A percentile compares a stretch with the other conserved stretches of the same genome.
These are phyloP conservation scores for Escarpia spicata DNA, from an alignment of 2,888 invertebrate genomes.

Conservation along the genomic window DNA sequence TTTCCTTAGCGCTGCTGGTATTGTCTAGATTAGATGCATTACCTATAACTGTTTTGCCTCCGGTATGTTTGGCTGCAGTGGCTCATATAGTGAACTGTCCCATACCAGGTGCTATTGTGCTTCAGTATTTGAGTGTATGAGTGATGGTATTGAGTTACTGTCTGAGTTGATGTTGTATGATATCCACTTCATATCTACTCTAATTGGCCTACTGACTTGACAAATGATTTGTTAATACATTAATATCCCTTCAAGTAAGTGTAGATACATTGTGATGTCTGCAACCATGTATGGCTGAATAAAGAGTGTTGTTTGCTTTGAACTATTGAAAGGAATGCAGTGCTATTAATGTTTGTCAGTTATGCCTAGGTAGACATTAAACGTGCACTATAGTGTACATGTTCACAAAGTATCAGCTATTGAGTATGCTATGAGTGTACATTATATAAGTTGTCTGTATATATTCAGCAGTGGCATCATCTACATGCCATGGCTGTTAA, in stretches of 20 bases:
- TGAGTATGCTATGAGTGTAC: neutral
- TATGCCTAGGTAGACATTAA: neutral
- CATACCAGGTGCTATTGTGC: neutral
- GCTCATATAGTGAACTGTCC: too few relatives aligned
- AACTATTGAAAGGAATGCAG: neutral
- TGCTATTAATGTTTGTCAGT: neutral
- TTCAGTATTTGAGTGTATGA: neutral
- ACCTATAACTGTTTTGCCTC: too few relatives aligned
- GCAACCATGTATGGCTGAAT: neutral
- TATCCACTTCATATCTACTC: neutral
- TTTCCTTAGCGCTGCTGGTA: too few relatives aligned
- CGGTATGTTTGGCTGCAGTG: too few relatives aligned
- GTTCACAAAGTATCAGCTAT: neutral
- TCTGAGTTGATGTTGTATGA: neutral
- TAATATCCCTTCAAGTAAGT: neutral
- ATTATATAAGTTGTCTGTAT: neutral
- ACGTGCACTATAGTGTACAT: too few relatives aligned
- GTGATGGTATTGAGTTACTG: neutral
- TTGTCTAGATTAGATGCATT: too few relatives aligned
- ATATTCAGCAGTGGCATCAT: neutral
- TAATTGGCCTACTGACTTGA: neutral
- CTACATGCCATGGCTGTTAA: neutral
- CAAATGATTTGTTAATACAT: neutral
- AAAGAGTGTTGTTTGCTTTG: neutral
- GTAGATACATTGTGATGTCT: neutral